Conservation (phyloP, 2,797 vertebrate species). For the Sebastes diaconus region DNA sequence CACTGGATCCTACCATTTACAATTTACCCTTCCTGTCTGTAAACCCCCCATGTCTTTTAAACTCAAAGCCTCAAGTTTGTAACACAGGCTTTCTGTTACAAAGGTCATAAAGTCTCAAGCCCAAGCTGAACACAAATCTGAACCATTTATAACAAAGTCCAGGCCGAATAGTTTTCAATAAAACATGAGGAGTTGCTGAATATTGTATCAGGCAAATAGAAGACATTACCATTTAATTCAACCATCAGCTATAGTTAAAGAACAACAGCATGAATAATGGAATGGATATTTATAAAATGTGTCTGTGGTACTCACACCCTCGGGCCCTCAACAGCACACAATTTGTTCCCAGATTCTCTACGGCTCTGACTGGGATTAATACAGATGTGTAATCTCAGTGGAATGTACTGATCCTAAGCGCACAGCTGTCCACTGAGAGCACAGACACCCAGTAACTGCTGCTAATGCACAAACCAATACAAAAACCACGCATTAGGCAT, state of each 20-base stretch:
- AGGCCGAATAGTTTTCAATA: neutral
- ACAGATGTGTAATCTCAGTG: conserved; percentile 79
- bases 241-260: neutral
- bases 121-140: neutral
- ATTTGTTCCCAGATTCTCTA: conserved; percentile 45
- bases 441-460: conserved; percentile 37
- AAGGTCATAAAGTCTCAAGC: neutral
- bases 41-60: neutral
- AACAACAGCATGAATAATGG: neutral
- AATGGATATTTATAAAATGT: conserved; percentile 38
- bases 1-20: neutral
- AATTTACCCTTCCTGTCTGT: neutral
- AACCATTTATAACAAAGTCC: neutral
- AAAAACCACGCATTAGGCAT: conserved; percentile 6
- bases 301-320: conserved; percentile 14
- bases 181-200: neutral
- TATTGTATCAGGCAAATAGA: neutral
- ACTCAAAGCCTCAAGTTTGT: neutral
- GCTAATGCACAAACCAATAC: conserved; percentile 21
- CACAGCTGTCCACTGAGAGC: conserved; percentile 69
- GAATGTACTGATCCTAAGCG: conserved; percentile 68
- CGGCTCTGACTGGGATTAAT: conserved; percentile 70
- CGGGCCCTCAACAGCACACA: conserved; percentile 42
- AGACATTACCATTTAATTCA: neutral
- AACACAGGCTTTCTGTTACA: neutral